These are phyloP conservation scores for Platichthys flesus DNA, from an alignment of 2,113 vertebrate genomes.

Conservation along the genomic window DNA sequence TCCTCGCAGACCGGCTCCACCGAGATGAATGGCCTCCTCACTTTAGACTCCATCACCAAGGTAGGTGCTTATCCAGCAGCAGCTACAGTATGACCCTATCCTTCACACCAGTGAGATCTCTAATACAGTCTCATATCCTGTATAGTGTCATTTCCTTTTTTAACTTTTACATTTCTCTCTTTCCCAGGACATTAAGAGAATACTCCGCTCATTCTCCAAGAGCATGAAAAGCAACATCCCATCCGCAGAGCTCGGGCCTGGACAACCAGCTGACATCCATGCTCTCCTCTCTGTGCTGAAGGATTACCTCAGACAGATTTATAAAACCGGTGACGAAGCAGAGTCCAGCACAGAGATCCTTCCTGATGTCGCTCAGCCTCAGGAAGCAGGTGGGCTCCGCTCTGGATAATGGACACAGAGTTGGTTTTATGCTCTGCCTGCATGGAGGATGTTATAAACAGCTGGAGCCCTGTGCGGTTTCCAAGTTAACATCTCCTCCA, in stretches of 20 bases:
- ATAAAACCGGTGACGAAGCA: constrained; percentile 56
- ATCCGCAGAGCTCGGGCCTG: constrained; percentile 45
- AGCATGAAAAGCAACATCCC: constrained; percentile 78
- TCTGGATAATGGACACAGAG: background rate
- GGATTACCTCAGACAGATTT: constrained; percentile 83
- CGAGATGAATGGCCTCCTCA: constrained; percentile 66
- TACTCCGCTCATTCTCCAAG: constrained; percentile 85
- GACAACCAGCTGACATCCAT: constrained; percentile 84
- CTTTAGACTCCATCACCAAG: constrained; percentile 85
- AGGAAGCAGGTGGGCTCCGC: constrained; percentile 35
- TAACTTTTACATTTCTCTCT: background rate
- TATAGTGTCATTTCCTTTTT: no score
- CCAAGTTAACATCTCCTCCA: background rate
- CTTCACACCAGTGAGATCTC: no score
- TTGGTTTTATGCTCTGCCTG: background rate
- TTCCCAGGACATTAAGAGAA: constrained; percentile 85
- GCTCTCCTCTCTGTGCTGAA: constrained; percentile 84
- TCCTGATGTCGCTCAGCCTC: constrained; percentile 73
- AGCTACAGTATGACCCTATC: background rate
- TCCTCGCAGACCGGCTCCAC: constrained; percentile 37
- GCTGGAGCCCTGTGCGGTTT: background rate
- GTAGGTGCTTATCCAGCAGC: constrained; percentile 51
- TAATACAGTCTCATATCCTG: no score
- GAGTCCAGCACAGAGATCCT: constrained; percentile 60
- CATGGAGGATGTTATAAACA: background rate